Evolutionary conservation across 1,140 invertebrate species (phyloP).

Genomic region (Zaprionus ornatus): DNA sequence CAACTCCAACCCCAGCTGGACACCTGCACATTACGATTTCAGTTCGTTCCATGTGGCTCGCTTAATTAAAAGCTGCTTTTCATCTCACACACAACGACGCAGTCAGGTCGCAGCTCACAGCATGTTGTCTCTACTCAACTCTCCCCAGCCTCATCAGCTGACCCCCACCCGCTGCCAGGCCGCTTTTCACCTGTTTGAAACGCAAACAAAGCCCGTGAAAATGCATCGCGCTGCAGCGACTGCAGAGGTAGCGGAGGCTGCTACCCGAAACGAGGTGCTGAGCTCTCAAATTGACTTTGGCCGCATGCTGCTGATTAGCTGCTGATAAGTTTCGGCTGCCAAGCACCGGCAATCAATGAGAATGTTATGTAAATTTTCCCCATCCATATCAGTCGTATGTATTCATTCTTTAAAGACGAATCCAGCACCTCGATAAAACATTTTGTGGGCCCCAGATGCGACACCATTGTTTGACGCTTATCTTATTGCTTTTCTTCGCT

Average conservation of each 20-base stretch:
- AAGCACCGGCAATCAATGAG: conserved; percentile 58
- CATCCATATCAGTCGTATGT: neutral
- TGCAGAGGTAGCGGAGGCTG: conserved; percentile 5
- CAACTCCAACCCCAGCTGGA: conserved; percentile 33
- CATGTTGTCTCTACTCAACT: conserved; percentile 36
- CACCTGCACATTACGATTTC: conserved; percentile 61
- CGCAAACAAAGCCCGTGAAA: conserved; percentile 67
- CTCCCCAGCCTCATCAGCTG: neutral
- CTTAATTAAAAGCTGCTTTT: conserved; percentile 80
- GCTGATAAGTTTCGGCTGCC: conserved; percentile 71
- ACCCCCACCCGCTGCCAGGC: neutral
- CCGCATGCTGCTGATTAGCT: conserved; percentile 75
- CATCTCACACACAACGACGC: conserved; percentile 39
- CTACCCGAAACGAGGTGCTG: conserved; percentile 74
- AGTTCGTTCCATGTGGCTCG: conserved; percentile 34
- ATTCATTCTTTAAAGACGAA: conserved; percentile 29
- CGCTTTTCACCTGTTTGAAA: conserved; percentile 27
- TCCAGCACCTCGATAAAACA: conserved; percentile 12
- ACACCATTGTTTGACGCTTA: conserved; percentile 66
- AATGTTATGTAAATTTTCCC: conserved; percentile 69
- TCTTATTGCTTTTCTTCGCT: conserved; percentile 17
- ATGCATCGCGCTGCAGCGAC: conserved; percentile 47
- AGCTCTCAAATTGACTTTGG: conserved; percentile 68
- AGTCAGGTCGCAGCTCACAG: conserved; percentile 50
- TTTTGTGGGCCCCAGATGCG: conserved; percentile 59